Percentiles rank a stretch among this genome's conserved stretches.
Conservation (phyloP, 2,888 invertebrate species). For the Metopia argyrocephala region DNA sequence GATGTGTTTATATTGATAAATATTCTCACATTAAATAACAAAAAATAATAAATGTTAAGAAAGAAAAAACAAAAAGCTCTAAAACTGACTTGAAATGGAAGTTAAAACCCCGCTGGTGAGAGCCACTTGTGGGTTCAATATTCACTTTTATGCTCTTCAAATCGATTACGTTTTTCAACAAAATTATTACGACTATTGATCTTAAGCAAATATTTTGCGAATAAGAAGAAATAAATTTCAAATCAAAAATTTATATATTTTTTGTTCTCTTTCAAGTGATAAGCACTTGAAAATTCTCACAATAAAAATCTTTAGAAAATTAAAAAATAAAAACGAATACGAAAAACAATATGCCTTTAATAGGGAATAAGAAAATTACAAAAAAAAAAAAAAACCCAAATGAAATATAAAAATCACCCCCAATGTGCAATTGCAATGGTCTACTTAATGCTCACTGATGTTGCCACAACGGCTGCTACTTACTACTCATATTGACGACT, state of each 20-base stretch:
- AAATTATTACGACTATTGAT: conserved; percentile 29
- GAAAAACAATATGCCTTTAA: conserved; percentile 35
- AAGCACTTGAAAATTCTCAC: conserved; percentile 63
- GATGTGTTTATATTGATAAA: conserved; percentile 56
- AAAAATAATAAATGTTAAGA: not conserved
- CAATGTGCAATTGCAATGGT: conserved; percentile 38
- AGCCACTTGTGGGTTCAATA: conserved; percentile 74
- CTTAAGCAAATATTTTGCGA: conserved; percentile 19
- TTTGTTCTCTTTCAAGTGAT: conserved; percentile 49
- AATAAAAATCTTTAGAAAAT: conserved; percentile 35
- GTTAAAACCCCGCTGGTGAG: conserved; percentile 74
- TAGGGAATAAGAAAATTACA: conserved; percentile 42
- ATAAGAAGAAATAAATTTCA: conserved; percentile 19
- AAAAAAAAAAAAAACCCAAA: conserved; percentile 14
- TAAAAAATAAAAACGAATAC: not conserved
- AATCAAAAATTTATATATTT: not conserved
- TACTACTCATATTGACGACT: not conserved
- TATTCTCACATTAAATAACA: conserved; percentile 57
- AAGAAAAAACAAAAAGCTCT: conserved; percentile 16
- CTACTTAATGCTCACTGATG: not conserved
- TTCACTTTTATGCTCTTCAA: conserved; percentile 54
- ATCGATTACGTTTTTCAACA: conserved; percentile 38
- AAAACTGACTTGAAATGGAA: not conserved
- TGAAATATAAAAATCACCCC: conserved; percentile 50
- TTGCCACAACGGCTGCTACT: conserved; percentile 12